phyloP scores from a whole-genome alignment of 2,888 invertebrate species.

The Heliconius aoede region DNA sequence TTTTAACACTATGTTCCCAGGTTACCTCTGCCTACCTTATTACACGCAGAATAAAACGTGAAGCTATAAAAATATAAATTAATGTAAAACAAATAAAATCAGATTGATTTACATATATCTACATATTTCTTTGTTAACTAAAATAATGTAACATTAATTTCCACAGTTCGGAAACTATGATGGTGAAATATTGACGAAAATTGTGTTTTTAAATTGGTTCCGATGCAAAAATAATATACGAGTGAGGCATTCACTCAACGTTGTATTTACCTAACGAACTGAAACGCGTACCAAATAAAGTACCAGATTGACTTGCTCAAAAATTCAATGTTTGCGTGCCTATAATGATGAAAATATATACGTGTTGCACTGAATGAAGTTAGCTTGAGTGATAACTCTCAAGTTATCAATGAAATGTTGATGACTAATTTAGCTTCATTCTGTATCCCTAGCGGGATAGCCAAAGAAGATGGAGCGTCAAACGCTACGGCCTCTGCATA shows the following conservation, averaged over 20 bases:
- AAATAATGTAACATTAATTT: conserved; percentile 40
- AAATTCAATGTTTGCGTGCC: conserved; percentile 41
- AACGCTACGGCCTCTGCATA: too few species aligned
- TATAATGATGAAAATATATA: conserved; percentile 28
- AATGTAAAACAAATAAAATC: neutral
- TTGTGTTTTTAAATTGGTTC: conserved; percentile 44
- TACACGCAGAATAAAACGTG: too few species aligned
- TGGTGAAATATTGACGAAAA: conserved; percentile 33
- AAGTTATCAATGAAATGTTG: neutral
- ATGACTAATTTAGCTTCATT: too few species aligned
- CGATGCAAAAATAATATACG: conserved; percentile 45
- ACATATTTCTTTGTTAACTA: conserved; percentile 31
- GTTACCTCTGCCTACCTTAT: too few species aligned
- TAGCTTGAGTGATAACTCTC: neutral
- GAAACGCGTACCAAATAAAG: conserved; percentile 55
- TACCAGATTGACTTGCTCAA: conserved; percentile 48
- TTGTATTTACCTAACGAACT: conserved; percentile 60
- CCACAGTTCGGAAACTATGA: conserved; percentile 35
- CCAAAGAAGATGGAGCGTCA: too few species aligned
- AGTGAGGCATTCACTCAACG: conserved; percentile 40
- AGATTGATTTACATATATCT: neutral
- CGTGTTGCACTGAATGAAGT: conserved; percentile 11
- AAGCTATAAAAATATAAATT: too few species aligned
- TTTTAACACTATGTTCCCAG: too few species aligned
- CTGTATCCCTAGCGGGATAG: neutral